phyloP scores from a whole-genome alignment of 2,888 invertebrate genomes.

The Prosapia bicincta region DNA sequence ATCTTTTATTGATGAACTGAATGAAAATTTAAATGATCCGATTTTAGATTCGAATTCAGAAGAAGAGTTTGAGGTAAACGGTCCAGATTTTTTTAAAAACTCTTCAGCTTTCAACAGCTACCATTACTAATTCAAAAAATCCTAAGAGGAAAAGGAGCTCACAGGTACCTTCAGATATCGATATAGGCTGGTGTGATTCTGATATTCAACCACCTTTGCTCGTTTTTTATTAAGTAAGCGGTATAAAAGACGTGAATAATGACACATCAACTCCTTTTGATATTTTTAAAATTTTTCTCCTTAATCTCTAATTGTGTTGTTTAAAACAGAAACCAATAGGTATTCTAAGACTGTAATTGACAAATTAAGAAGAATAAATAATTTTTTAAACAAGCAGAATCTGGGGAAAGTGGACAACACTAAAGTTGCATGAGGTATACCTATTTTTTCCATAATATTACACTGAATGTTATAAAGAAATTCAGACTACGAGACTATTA shows the following conservation, averaged over 20 bases:
- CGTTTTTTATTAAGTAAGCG: background rate
- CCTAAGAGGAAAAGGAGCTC: background rate
- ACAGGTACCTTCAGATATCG: background rate
- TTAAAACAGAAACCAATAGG: background rate
- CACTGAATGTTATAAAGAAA: background rate
- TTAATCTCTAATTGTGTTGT: background rate
- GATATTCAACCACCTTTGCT: background rate
- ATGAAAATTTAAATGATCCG: too few relatives aligned
- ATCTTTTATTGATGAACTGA: too few relatives aligned
- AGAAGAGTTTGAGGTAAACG: too few relatives aligned
- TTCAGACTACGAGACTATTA: background rate
- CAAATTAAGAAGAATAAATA: background rate
- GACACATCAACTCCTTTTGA: background rate
- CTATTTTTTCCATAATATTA: conserved; percentile 2
- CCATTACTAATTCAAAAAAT: too few relatives aligned
- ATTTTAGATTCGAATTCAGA: too few relatives aligned
- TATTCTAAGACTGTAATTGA: background rate
- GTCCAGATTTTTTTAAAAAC: too few relatives aligned
- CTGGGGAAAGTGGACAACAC: background rate
- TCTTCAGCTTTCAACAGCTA: too few relatives aligned
- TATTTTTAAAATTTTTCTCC: background rate
- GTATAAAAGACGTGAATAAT: background rate
- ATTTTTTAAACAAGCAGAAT: background rate
- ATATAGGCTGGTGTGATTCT: background rate
- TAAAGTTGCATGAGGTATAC: background rate